Base-by-base conservation (phyloP, 2,797 vertebrate genomes). In the Zenarchopterus dispar region DNA sequence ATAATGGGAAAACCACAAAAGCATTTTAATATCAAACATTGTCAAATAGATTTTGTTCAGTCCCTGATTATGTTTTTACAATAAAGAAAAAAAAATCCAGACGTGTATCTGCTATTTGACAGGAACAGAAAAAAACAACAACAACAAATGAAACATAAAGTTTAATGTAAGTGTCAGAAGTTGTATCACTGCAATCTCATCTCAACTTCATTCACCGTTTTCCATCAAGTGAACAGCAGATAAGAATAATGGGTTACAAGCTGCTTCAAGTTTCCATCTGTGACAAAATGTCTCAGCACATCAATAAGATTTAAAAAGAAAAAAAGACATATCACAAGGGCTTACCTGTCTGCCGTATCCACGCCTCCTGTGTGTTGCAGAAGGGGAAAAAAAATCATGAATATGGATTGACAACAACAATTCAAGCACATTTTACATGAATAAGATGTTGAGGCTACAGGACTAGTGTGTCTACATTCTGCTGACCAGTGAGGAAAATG, bases 311-410 rank as follows among this genome's bases (percentile, higher is more conserved):
- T n/a, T n/a, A n/a, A n/a, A 69, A 62, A 80, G 54, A 71, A 81
- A 53, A 75, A 62, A 72, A 67, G 78, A 62, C 69, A 19, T 19
- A 74, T 75, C 45, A 78, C 49, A 62, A 62, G 55, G 45, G 77
- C 91, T 86, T 86, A 92, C 91, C 90, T 82, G 89, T 69, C 88
- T 85, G 63, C 88, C 84, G 2, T 81, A 80, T 59, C 87, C 91
- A 78, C 83, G 83, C 58, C 87, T 86, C 44, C 91, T 92, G 86
- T 39, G 31, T 17, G 78, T 44, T 26, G 52, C 56, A 59, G 65
- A 73, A 59, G 56, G 47, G 48, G 56, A 74, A 77, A 62, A 77
- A 67, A 84, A 70, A 88, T 58, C 81, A 81, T 84, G 67, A 89
- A 82, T 84, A 77, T 69, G 54, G 69, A 75, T 46, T 59, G 75